Base-by-base conservation (phyloP, 2,797 vertebrate species). In the Sebastes oblongus region DNA sequence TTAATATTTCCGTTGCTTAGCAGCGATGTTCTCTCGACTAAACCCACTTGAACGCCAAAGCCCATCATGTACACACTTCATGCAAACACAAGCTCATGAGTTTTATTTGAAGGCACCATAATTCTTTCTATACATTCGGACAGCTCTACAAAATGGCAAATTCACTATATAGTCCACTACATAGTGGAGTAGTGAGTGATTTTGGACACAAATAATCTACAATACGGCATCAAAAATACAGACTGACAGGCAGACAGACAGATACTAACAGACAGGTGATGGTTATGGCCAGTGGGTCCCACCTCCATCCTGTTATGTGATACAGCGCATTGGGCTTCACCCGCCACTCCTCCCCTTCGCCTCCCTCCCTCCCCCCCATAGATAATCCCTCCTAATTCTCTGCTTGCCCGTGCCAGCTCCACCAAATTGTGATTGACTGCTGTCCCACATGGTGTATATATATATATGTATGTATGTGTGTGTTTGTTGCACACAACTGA, bases 351-450 rank as follows among this genome's bases (percentile, higher is more conserved):
- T 24, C 66, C 58, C n/a, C 27, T 34, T 12, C 30, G 2, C 24
- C 54, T 7, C 67, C 68, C 52, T 4, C 39, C 9, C 2, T 1
- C 13, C 4, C 36, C 9, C 14, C 69, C 79, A 72, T 76, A 89
- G 86, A 93, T 95, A 95, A 96, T 95, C 94, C 93, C 71, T 88
- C 80, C 90, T 94, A 95, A 95, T 95, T 94, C 94, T 90, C 89
- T 78, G 81, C 88, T 87, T 80, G 90, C 91, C 79, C 46, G 68
- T 93, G 90, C 87, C 88, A 91, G 90, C 91, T 91, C 61, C 36
- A 87, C 91, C 91, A 91, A 94, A 93, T 94, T 95, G 93, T 94
- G 93, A 95, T 93, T 94, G 93, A 95, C 92, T 94, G 90, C 84
- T 88, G 88, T 93, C 85, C 89, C 93, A 89, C 90, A 84, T 89